Evolutionary conservation across 2,113 vertebrate genomes (phyloP).

Genomic region (Cynoglossus semilaevis): DNA sequence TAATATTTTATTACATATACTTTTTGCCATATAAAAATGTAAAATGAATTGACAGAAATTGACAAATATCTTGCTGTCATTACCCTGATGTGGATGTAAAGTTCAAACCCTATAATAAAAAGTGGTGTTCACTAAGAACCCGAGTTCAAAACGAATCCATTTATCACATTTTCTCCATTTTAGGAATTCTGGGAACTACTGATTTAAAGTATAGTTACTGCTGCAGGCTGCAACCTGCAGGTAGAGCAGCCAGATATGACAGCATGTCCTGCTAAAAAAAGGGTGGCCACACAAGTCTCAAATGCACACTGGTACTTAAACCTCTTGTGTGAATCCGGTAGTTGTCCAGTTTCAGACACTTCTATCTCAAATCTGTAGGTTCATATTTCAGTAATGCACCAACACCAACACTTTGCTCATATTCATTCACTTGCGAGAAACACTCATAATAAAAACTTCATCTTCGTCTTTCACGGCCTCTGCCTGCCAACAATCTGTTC

Average conservation of each 20-base stretch:
- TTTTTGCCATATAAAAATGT: too few species aligned
- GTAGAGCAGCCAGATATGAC: slow-evolving; percentile 51
- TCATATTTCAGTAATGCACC: neutral
- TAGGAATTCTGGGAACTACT: too few species aligned
- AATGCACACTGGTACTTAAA: slow-evolving; percentile 30
- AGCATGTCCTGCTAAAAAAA: slow-evolving; percentile 60
- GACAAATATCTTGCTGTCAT: too few species aligned
- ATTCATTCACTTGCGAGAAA: slow-evolving; percentile 11
- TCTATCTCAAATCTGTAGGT: neutral
- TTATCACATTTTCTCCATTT: too few species aligned
- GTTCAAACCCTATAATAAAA: too few species aligned
- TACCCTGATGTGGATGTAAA: too few species aligned
- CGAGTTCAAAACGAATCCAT: too few species aligned
- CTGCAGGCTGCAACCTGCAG: slow-evolving; percentile 11
- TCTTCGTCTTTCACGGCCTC: slow-evolving; percentile 45
- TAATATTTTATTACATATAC: too few species aligned
- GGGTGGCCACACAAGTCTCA: slow-evolving; percentile 25
- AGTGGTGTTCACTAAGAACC: too few species aligned
- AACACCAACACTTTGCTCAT: neutral
- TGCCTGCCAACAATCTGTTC: slow-evolving; percentile 37
- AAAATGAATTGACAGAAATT: too few species aligned
- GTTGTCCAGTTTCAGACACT: neutral
- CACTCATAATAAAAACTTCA: slow-evolving; percentile 26
- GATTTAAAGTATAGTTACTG: neutral
- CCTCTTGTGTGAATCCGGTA: neutral